Conservation (phyloP, 2,113 vertebrate species). For the Lipotes vexillifer region DNA sequence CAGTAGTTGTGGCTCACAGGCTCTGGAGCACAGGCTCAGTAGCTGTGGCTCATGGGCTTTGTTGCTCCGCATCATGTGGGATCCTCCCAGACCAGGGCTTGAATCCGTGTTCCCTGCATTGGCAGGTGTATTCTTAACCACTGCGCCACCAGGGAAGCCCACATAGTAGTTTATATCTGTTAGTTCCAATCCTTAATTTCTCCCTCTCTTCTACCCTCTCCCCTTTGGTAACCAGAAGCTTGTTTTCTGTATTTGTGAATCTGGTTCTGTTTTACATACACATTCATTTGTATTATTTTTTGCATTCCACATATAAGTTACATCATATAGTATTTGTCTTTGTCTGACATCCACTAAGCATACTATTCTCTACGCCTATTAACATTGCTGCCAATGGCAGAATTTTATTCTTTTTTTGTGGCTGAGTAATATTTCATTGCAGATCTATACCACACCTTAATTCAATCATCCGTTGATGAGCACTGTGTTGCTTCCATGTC, state of each 20-base stretch:
- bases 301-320: background rate
- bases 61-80: too few species aligned
- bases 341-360: background rate
- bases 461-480: background rate
- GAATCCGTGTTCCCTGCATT: too few species aligned
- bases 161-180: background rate
- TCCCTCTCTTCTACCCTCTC: background rate
- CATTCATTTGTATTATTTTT: background rate
- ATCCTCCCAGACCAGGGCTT: too few species aligned
- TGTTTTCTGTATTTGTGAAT: background rate
- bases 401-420: background rate
- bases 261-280: background rate
- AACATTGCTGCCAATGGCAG: background rate
- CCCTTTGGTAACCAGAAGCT: background rate
- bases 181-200: background rate
- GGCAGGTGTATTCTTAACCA: too few species aligned
- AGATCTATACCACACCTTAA: background rate
- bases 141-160: too few species aligned
- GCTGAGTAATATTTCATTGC: background rate
- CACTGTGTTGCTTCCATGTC: background rate
- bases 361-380: background rate
- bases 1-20: too few species aligned
- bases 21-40: too few species aligned
- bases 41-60: too few species aligned
- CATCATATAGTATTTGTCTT: background rate